Percentiles rank a stretch among this genome's conserved stretches.
Evolutionary conservation across 1,140 invertebrate genomes (phyloP).

Genomic region (Eriosoma lanigerum): DNA sequence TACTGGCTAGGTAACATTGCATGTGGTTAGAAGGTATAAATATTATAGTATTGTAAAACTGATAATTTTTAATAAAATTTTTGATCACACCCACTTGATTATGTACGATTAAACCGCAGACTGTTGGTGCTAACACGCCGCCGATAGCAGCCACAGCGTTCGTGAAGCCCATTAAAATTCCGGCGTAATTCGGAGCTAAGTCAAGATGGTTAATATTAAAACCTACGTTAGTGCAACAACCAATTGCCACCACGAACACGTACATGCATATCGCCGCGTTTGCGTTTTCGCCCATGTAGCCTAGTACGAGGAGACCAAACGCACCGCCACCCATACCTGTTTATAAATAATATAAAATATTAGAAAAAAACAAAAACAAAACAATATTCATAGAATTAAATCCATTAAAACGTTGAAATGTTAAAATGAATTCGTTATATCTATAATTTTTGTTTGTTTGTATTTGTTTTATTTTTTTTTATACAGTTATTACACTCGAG

Average conservation of each 20-base stretch:
- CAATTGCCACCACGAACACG: conserved; percentile 63
- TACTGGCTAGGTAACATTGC: too few relatives aligned
- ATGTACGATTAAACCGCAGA: conserved; percentile 76
- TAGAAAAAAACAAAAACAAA: too few relatives aligned
- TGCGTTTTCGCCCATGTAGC: conserved; percentile 54
- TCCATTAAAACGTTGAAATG: too few relatives aligned
- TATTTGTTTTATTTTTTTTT: too few relatives aligned
- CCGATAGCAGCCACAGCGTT: conserved; percentile 76
- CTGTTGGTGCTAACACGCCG: conserved; percentile 78
- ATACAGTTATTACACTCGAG: too few relatives aligned
- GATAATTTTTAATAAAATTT: too few relatives aligned
- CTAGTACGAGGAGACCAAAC: conserved; percentile 59
- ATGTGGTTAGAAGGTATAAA: too few relatives aligned
- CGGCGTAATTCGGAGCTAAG: conserved; percentile 60
- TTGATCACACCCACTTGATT: conserved; percentile 63
- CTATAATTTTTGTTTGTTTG: too few relatives aligned
- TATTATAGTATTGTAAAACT: too few relatives aligned
- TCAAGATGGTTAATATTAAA: conserved; percentile 71
- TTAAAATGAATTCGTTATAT: too few relatives aligned
- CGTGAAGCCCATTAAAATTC: conserved; percentile 58
- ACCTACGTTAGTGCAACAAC: conserved; percentile 64
- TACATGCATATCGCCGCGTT: conserved; percentile 60
- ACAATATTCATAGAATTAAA: too few relatives aligned
- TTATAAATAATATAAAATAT: too few relatives aligned
- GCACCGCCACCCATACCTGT: conserved; percentile 59